These are phyloP conservation scores for Bubalus kerabau DNA, from an alignment of 2,113 vertebrate genomes.

Conservation along the genomic window DNA sequence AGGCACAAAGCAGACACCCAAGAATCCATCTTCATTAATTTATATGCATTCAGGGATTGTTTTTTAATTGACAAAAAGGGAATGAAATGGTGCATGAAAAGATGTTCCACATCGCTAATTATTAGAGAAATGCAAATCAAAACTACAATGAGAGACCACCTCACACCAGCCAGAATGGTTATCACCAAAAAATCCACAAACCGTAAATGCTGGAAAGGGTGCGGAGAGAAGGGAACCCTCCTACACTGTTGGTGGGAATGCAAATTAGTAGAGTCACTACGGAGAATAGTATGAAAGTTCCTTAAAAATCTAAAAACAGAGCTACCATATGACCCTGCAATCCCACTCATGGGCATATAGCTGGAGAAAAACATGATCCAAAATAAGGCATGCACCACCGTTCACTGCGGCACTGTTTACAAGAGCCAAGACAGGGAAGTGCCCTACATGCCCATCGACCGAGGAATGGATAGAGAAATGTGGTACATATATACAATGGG, in stretches of 20 bases:
- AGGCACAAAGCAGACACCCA: background rate
- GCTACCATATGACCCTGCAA: background rate
- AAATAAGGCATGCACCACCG: background rate
- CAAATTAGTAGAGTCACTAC: background rate
- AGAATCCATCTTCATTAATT: background rate
- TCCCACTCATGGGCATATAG: background rate
- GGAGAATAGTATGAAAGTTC: background rate
- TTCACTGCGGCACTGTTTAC: background rate
- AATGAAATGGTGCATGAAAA: background rate
- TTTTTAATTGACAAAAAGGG: background rate
- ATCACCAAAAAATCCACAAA: background rate
- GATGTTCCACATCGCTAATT: background rate
- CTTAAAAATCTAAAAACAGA: background rate
- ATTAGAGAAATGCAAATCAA: background rate
- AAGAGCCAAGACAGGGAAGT: background rate
- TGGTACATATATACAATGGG: background rate
- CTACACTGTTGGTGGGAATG: background rate
- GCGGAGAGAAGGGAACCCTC: background rate
- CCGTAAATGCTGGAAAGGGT: background rate
- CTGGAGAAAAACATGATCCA: background rate
- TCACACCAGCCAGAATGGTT: background rate
- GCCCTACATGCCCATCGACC: background rate
- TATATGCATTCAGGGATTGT: background rate
- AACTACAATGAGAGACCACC: background rate
- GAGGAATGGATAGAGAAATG: background rate